phyloP scores from a whole-genome alignment of 2,113 vertebrate genomes.

The Bubo blakistoni region DNA sequence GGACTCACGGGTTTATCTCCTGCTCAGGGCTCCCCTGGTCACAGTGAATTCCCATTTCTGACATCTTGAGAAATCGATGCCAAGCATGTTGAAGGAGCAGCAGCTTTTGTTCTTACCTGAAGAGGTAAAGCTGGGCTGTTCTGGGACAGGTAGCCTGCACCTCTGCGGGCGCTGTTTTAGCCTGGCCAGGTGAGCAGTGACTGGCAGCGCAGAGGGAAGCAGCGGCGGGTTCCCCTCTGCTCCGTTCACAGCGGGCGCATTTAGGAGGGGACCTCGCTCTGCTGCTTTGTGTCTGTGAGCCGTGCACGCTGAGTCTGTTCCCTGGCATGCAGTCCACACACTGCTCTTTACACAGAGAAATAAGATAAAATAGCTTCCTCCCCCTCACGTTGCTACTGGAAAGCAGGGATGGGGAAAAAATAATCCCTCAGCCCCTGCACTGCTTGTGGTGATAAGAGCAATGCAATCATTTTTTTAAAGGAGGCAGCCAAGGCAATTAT shows the following conservation, averaged over 20 bases:
- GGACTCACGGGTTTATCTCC: neutral
- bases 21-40: neutral
- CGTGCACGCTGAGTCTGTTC: neutral
- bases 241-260: accelerated
- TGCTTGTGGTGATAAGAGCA: constrained; percentile 29
- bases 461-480: neutral
- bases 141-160: accelerated
- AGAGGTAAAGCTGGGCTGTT: neutral
- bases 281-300: neutral
- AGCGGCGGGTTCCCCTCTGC: neutral
- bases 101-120: neutral
- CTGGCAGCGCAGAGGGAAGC: accelerated
- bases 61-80: accelerated
- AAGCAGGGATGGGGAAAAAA: constrained; percentile 6
- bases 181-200: neutral
- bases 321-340: constrained; percentile 9
- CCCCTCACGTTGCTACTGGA: constrained; percentile 6
- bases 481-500: neutral
- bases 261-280: neutral
- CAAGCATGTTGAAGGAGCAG: neutral
- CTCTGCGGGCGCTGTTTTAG: accelerated
- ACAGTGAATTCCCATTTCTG: neutral
- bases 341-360: constrained; percentile 2
- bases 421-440: constrained; percentile 26
- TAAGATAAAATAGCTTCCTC: constrained; percentile 56